Conservation (phyloP, 2,113 vertebrate genomes). For the Cervus canadensis region DNA sequence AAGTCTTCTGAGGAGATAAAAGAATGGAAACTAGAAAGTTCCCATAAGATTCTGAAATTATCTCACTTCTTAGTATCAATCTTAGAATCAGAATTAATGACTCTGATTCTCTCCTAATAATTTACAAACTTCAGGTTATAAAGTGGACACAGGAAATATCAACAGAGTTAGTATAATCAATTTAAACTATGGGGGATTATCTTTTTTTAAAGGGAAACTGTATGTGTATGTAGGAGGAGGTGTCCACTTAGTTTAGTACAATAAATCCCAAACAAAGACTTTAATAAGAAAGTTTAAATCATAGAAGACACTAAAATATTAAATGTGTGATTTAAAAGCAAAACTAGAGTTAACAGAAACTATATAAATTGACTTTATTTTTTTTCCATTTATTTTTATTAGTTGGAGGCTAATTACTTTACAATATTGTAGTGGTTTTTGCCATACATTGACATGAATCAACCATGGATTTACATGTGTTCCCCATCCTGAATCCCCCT, state of each 20-base stretch:
- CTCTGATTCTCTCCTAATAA: slow-evolving; percentile 40
- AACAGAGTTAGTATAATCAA: background rate
- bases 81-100: background rate
- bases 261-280: background rate
- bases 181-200: background rate
- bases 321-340: slow-evolving; percentile 5
- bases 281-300: background rate
- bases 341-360: background rate
- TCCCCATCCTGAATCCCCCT: no score
- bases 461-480: no score
- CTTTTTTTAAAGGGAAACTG: background rate
- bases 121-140: slow-evolving; percentile 52
- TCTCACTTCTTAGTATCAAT: slow-evolving; percentile 24
- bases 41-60: slow-evolving; percentile 58
- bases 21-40: slow-evolving; percentile 59
- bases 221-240: background rate
- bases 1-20: slow-evolving; percentile 58
- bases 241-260: background rate
- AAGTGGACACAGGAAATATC: background rate
- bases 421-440: no score
- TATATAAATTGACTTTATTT: background rate
- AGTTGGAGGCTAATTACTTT: no score
- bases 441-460: no score
- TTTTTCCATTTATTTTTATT: no score
- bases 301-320: background rate